A percentile compares a stretch with the other conserved stretches of the same genome.
Conservation (phyloP, 2,113 vertebrate species). For the Shinisaurus crocodilurus region DNA sequence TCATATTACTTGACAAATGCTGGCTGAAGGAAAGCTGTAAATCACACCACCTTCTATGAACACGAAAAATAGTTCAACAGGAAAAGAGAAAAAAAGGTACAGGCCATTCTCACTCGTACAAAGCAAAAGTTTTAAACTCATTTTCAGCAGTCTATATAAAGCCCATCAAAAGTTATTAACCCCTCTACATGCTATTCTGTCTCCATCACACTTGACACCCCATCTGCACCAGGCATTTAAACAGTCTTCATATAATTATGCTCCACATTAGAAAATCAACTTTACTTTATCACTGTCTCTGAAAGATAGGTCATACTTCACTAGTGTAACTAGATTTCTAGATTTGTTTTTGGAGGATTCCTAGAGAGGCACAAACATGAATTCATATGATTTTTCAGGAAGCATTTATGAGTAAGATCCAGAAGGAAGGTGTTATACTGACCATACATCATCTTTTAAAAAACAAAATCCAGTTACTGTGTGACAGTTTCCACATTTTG, state of each 20-base stretch:
- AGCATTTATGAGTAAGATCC: neutral
- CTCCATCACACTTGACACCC: neutral
- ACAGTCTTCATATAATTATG: neutral
- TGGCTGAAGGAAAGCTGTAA: neutral
- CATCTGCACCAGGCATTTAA: neutral
- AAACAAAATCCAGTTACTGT: neutral
- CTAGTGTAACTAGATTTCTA: neutral
- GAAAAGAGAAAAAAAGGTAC: fast-evolving
- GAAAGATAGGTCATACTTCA: conserved; percentile 13
- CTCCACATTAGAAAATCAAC: neutral
- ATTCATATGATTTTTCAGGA: neutral
- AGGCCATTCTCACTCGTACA: neutral
- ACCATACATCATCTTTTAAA: neutral
- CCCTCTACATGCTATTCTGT: neutral
- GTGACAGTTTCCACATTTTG: conserved; percentile 10
- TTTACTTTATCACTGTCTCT: neutral
- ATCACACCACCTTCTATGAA: neutral
- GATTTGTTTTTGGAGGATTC: neutral
- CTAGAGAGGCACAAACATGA: neutral
- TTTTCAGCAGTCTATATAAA: neutral
- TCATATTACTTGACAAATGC: neutral
- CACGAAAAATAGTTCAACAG: neutral
- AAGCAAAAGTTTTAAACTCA: conserved; percentile 8
- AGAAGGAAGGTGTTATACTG: conserved; percentile 4
- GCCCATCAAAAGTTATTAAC: neutral